Evolutionary conservation across 30 jellyfish, hydroid and myxozoan genomes (phyloP), one percentile per base, ranked within the genome.

Genomic region (Pseudorhiza aurosa): DNA sequence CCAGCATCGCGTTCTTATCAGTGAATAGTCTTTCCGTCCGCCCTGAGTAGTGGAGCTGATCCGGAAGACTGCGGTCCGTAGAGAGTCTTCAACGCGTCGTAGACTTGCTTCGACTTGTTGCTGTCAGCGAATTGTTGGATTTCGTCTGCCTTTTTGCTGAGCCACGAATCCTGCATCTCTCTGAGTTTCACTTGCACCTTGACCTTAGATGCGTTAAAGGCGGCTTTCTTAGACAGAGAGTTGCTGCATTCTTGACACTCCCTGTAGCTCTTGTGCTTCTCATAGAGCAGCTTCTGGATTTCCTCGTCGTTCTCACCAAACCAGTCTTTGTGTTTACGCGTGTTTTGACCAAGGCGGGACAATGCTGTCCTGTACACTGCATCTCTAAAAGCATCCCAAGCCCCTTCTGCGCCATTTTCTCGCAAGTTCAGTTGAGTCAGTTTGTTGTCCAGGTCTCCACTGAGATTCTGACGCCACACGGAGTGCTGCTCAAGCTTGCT

Each of bases 91-190:
- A n/a, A n/a, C n/a, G n/a, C n/a, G n/a, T n/a, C n/a, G n/a, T n/a
- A n/a, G n/a, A n/a, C n/a, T n/a, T n/a, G n/a, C n/a, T n/a, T n/a
- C n/a, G n/a, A n/a, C n/a, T 63, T 80, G 15, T 40, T 11, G 2
- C 40, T 30, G 64, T 64, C 91, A 2, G 72, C 72, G 28, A 21
- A 29, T 28, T 30, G 17, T 31, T 79, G 91, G 8, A 79, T 65
- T 26, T 62, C 76, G 25, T 44, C 68, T 15, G 88, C 88, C 36
- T 76, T 76, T 33, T 58, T 57, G 70, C 51, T 37, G 42, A 35
- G 32, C 86, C 86, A 72, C 4, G 81, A 43, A 57, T 72, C 42
- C 47, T 46, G 56, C 86, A 49, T 47, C 58, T 22, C 33, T 7
- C 46, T 81, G 18, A 72, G 78, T 32, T 51, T 51, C 19, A 10